Evolutionary conservation across 1,140 invertebrate species (phyloP).

Genomic region (Caenorhabditis inopinata): DNA sequence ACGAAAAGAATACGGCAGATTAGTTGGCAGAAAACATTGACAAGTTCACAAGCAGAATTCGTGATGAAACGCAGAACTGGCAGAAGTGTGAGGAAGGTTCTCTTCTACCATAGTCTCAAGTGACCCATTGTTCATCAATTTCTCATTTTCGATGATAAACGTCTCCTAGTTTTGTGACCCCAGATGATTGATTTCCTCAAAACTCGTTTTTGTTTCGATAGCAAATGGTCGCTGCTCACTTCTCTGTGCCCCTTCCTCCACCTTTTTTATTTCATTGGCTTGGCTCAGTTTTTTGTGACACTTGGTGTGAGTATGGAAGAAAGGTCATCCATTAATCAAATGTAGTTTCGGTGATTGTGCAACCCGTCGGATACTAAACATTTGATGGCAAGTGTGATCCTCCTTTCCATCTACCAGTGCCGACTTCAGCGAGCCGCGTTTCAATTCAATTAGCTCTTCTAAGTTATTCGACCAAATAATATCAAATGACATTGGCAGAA

Average conservation of each 20-base stretch:
- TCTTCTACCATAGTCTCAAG: background rate
- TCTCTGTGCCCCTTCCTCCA: background rate
- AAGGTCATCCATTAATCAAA: slow-evolving; percentile 30
- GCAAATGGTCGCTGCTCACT: background rate
- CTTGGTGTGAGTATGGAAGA: slow-evolving; percentile 12
- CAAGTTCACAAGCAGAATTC: background rate
- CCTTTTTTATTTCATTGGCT: background rate
- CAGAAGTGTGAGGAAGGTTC: no score
- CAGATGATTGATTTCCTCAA: no score
- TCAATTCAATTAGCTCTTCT: slow-evolving; percentile 20
- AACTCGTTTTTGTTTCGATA: slow-evolving; percentile 8
- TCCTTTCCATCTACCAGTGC: background rate
- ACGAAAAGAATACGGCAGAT: slow-evolving; percentile 23
- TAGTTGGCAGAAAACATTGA: background rate
- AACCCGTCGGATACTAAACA: no score
- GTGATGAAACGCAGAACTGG: no score
- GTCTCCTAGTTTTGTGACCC: background rate
- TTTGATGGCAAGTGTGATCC: background rate
- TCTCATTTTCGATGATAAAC: background rate
- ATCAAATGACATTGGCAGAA: slow-evolving; percentile 4
- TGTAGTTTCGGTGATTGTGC: background rate
- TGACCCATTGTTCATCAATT: no score
- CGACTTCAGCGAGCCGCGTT: background rate
- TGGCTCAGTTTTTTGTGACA: slow-evolving; percentile 8
- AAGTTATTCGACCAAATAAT: slow-evolving; percentile 25